Conservation (phyloP, 2,113 vertebrate species). For the Phylloscopus trochiloides region DNA sequence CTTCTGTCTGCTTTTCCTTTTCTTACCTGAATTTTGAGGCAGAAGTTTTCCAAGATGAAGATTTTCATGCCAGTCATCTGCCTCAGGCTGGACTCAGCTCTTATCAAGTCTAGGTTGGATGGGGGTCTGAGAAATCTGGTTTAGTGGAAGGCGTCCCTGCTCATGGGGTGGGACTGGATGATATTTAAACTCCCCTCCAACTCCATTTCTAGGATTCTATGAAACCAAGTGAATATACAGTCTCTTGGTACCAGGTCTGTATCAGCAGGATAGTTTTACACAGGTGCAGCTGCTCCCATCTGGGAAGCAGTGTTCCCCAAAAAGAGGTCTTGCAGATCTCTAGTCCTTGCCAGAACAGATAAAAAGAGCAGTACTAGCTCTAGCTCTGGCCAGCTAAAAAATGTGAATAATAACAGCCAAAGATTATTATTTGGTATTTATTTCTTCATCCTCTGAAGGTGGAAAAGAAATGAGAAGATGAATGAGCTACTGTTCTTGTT, state of each 20-base stretch:
- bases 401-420: not conserved
- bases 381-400: not conserved
- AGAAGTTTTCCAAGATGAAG: not conserved
- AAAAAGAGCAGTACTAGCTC: not conserved
- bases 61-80: accelerated
- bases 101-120: not conserved
- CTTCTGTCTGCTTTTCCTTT: not conserved
- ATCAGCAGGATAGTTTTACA: accelerated
- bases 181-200: not conserved
- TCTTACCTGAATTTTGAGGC: not conserved
- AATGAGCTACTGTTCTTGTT: accelerated
- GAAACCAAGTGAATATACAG: not conserved
- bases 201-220: not conserved
- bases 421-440: not conserved
- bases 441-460: not conserved
- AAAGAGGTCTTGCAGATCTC: not conserved
- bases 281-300: not conserved
- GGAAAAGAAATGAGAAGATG: not conserved
- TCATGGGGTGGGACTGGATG: not conserved
- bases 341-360: not conserved
- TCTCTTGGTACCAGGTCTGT: not conserved
- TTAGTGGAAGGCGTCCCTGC: not conserved
- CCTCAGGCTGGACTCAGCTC: not conserved
- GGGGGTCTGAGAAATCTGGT: not conserved
- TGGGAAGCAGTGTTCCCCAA: not conserved